Evolutionary conservation across 2,888 invertebrate species (phyloP).

Genomic region (Geophilus truncorum): DNA sequence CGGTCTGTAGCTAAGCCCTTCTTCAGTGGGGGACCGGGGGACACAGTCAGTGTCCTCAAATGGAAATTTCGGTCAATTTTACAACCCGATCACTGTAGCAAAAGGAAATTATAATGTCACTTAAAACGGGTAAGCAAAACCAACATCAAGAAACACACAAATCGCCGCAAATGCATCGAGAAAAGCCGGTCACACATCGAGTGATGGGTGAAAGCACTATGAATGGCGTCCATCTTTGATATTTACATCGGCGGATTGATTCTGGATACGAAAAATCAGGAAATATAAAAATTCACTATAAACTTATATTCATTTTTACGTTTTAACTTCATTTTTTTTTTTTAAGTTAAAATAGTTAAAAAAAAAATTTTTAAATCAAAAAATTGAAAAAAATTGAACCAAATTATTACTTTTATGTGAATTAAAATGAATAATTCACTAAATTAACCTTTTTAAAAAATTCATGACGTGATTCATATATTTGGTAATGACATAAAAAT

Average conservation of each 20-base stretch:
- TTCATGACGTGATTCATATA: too few species aligned
- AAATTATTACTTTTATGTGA: too few species aligned
- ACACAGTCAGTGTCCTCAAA: background rate
- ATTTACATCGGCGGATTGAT: background rate
- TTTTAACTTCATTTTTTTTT: background rate
- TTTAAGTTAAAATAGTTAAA: conserved; percentile 39
- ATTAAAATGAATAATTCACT: too few species aligned
- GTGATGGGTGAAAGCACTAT: background rate
- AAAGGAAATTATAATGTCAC: background rate
- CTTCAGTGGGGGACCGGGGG: background rate
- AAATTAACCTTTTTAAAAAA: too few species aligned
- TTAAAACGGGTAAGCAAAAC: background rate
- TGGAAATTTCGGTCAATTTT: background rate
- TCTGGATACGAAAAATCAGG: too few species aligned
- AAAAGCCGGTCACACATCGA: background rate
- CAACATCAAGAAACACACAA: background rate
- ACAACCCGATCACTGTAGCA: background rate
- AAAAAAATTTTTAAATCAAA: too few species aligned
- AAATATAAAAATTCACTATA: too few species aligned
- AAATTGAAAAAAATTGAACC: too few species aligned
- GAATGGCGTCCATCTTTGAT: background rate
- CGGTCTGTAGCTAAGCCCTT: background rate
- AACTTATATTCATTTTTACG: background rate
- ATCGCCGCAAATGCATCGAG: background rate
- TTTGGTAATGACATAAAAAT: too few species aligned